Base-by-base conservation (phyloP, 2,888 invertebrate genomes). In the Eupithecia subfuscata region DNA sequence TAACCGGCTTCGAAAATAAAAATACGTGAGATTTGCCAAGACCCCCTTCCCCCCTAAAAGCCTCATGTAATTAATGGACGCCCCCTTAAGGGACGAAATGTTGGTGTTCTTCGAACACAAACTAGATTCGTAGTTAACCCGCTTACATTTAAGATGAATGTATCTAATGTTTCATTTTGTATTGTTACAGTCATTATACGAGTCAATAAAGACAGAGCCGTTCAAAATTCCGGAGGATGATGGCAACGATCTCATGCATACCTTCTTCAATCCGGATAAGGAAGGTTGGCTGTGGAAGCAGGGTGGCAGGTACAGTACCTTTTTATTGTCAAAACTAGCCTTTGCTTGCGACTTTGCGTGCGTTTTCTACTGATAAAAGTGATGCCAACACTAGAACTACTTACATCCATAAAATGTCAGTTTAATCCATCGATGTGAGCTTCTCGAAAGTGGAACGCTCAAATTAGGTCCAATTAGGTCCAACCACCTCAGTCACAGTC, bases 201-300 rank as follows among this genome's bases (percentile, higher is more conserved):
- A 99, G 92, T 99, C 98, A 90, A 99, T 99, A 94, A 98, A 99
- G 95, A 99, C 99, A 81, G 99, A 99, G 94, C 99, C 99, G 60
- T 99, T 99, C 95, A 99, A 99, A 95, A 99, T 99, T 87, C 99
- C 99, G 11, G 99, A 99, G 92, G 99, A 99, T 95, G 99, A 99
- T 95, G 99, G 99, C 77, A 99, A 99, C 95, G 99, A 99, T 95
- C 96, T 99, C 89, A 99, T 99, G 99, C 99, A 99, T 93, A 99
- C 99, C 63, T 99, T 99, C 96, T 99, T 99, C 96, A 99, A 99
- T 93, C 99, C 99, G 1, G 99, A 99, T 93, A 98, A 99, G 91
- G 99, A 99, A 94, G 99, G 99, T 68, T 99, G 99, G 99, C 96
- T 99, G 71, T 99, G 98, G 98, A 99, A 99, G 91, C 99, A 99